These are phyloP conservation scores for Acrocyrtus sp. DNA, from an alignment of 2,888 invertebrate species.

Conservation along the genomic window DNA sequence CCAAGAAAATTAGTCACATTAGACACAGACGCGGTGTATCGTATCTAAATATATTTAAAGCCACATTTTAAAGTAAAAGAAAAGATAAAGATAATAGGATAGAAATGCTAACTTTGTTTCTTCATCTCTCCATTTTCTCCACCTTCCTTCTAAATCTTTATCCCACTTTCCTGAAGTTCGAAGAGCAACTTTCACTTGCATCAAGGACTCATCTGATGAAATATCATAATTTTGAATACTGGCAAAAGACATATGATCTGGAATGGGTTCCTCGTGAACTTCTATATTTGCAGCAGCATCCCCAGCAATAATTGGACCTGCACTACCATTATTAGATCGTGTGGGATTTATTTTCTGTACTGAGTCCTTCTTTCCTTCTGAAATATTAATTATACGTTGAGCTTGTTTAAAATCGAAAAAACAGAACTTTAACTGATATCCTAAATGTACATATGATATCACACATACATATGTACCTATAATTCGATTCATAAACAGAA, in stretches of 20 bases:
- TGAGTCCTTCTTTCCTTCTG: slow-evolving; percentile 1
- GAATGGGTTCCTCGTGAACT: slow-evolving; percentile 26
- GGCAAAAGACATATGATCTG: slow-evolving; percentile 40
- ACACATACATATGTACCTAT: no score
- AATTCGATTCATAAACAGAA: no score
- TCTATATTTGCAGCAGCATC: slow-evolving; percentile 20
- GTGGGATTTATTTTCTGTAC: slow-evolving; percentile 26
- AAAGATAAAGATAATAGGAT: no score
- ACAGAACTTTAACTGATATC: no score
- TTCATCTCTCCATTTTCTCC: slow-evolving; percentile 35
- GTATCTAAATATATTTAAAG: no score
- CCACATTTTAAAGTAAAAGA: no score
- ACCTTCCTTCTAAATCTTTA: slow-evolving; percentile 38
- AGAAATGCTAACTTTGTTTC: slow-evolving; percentile 45
- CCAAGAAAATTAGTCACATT: no score
- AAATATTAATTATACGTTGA: no score
- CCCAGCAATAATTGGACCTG: slow-evolving; percentile 35
- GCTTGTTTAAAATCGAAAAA: no score
- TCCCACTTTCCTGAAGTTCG: slow-evolving; percentile 29
- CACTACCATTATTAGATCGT: slow-evolving; percentile 43
- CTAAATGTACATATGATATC: no score
- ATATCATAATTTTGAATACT: slow-evolving; percentile 44
- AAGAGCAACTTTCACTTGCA: slow-evolving; percentile 33
- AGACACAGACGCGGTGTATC: no score
- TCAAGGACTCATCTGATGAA: slow-evolving; percentile 36